A percentile compares a stretch with the other conserved stretches of the same genome.
Evolutionary conservation across 2,888 invertebrate genomes (phyloP).

Genomic region (Andrena chrysosceles): DNA sequence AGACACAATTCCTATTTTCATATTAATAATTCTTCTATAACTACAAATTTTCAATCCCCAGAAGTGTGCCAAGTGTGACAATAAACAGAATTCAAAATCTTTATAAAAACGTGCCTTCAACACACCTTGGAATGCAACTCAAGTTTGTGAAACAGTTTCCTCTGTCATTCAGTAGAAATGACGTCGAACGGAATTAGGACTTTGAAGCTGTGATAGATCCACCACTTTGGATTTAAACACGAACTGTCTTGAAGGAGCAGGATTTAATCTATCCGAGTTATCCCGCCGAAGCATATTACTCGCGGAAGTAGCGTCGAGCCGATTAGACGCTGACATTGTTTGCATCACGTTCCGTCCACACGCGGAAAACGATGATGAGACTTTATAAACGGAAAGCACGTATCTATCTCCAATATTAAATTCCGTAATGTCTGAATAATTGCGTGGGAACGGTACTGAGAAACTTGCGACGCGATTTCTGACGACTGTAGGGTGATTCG

Average conservation of each 20-base stretch:
- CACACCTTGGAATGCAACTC: neutral
- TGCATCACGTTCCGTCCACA: conserved; percentile 73
- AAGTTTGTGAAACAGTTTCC: neutral
- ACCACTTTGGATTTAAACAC: conserved; percentile 42
- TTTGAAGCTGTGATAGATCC: neutral
- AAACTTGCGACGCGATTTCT: conserved; percentile 13
- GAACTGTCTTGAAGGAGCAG: conserved; percentile 42
- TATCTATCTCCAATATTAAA: conserved; percentile 64
- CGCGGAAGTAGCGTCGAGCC: conserved; percentile 58
- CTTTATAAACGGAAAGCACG: conserved; percentile 60
- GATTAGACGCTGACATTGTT: conserved; percentile 70
- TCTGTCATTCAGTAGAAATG: neutral
- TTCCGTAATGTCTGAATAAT: conserved; percentile 41
- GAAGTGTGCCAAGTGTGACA: too few species aligned
- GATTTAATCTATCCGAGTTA: conserved; percentile 50
- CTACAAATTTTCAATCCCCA: too few species aligned
- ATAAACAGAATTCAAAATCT: too few species aligned
- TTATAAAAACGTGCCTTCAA: neutral
- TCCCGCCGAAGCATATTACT: conserved; percentile 38
- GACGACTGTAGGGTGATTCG: neutral
- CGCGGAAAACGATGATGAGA: conserved; percentile 36
- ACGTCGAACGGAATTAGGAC: conserved; percentile 12
- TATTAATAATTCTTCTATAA: too few species aligned
- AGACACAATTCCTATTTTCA: too few species aligned
- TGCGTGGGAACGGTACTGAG: conserved; percentile 13